phyloP scores from a whole-genome alignment of 2,113 vertebrate genomes.

The Ptychochromis oligacanthus region DNA sequence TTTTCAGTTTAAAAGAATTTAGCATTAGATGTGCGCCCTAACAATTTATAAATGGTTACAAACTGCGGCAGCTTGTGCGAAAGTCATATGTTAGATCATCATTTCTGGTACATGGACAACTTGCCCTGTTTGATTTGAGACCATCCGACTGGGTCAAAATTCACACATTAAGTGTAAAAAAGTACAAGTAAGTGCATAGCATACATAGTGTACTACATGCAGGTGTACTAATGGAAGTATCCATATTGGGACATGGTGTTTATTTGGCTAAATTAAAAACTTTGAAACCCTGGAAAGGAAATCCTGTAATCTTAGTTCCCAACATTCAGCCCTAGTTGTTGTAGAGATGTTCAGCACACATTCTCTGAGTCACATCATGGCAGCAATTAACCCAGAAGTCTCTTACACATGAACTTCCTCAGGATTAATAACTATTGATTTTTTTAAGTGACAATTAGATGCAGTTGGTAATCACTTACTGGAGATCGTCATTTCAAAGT shows the following conservation, averaged over 20 bases:
- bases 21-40: too few species aligned
- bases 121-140: neutral
- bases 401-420: neutral
- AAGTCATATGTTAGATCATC: neutral
- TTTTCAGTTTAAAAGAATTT: neutral
- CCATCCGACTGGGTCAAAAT: neutral
- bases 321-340: neutral
- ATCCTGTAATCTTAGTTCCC: neutral
- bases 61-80: neutral
- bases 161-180: accelerated
- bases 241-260: neutral
- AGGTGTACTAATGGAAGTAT: neutral
- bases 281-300: neutral
- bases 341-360: neutral
- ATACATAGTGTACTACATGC: neutral
- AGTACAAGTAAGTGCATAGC: accelerated
- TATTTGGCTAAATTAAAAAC: neutral
- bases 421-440: neutral
- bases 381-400: neutral
- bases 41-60: neutral
- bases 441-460: neutral
- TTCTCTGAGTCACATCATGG: neutral
- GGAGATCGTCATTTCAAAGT: neutral
- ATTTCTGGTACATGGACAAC: accelerated
- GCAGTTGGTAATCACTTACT: neutral